These are phyloP conservation scores for Imbricaverruca yamaguchii DNA, from an alignment of 2,888 invertebrate species.

Conservation along the genomic window DNA sequence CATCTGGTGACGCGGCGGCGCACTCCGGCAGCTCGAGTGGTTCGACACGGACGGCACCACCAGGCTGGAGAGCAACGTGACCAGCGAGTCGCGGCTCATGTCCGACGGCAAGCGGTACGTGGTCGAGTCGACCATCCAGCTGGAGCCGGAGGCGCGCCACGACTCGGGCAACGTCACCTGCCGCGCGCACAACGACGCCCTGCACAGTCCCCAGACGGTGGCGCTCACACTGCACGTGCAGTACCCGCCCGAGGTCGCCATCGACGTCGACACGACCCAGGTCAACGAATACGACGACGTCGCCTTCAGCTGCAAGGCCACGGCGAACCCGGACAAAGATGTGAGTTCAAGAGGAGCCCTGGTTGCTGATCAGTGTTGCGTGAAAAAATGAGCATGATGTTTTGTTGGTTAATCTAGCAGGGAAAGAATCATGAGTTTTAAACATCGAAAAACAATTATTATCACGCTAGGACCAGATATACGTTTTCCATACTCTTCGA, in stretches of 20 bases:
- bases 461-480: too few relatives aligned
- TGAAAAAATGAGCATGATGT: too few relatives aligned
- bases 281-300: constrained; percentile 21
- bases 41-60: background rate
- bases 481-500: too few relatives aligned
- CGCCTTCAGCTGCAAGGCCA: constrained; percentile 8
- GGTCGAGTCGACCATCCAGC: constrained; percentile 40
- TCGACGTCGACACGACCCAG: constrained; percentile 31
- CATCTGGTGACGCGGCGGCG: background rate
- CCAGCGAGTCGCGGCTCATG: background rate
- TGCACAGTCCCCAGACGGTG: constrained; percentile 37
- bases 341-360: background rate
- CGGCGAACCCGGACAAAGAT: constrained; percentile 2
- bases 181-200: constrained; percentile 40
- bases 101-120: constrained; percentile 40
- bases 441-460: too few relatives aligned
- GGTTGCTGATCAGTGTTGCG: too few relatives aligned
- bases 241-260: constrained; percentile 41
- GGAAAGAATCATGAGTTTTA: too few relatives aligned
- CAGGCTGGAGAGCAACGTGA: background rate
- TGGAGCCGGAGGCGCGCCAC: constrained; percentile 40
- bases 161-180: constrained; percentile 42
- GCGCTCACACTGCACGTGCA: constrained; percentile 29
- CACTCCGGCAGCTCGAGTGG: constrained; percentile 8
- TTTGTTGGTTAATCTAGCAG: too few relatives aligned